phyloP scores from a whole-genome alignment of 2,797 vertebrate genomes.

The Glyptemys insculpta region DNA sequence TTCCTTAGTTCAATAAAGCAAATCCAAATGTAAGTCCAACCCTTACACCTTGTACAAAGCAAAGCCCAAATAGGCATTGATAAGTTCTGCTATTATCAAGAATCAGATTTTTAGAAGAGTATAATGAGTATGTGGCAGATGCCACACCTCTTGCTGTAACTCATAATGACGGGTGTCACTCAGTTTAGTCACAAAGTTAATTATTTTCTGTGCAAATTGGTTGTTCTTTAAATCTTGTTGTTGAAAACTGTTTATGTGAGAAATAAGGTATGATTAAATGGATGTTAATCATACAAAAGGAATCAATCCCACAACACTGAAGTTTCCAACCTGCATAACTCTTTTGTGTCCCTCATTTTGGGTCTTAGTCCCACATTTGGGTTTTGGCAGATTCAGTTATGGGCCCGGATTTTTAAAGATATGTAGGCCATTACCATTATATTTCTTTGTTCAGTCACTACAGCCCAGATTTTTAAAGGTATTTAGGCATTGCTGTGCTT shows the following conservation, averaged over 20 bases:
- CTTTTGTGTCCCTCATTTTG: background rate
- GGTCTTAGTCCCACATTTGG: background rate
- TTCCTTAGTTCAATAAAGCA: background rate
- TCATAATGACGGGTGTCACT: background rate
- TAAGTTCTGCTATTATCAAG: background rate
- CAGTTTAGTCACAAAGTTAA: background rate
- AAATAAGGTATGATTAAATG: background rate
- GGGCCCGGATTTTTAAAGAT: background rate
- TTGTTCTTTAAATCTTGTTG: background rate
- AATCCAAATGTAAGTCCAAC: background rate
- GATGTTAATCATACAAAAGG: background rate
- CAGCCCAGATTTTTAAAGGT: background rate
- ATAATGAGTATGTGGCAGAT: background rate
- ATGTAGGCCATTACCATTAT: no score
- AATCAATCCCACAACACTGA: background rate
- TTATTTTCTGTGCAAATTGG: background rate
- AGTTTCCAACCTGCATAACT: background rate
- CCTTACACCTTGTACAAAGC: background rate
- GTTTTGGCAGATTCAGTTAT: background rate
- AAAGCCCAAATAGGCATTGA: background rate
- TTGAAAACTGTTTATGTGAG: background rate
- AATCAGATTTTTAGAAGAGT: background rate
- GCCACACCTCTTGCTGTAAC: background rate
- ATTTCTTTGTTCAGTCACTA: no score
- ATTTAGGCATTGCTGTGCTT: background rate